These are phyloP conservation scores for Cettia cetti DNA, from an alignment of 2,113 vertebrate species.

Conservation along the genomic window DNA sequence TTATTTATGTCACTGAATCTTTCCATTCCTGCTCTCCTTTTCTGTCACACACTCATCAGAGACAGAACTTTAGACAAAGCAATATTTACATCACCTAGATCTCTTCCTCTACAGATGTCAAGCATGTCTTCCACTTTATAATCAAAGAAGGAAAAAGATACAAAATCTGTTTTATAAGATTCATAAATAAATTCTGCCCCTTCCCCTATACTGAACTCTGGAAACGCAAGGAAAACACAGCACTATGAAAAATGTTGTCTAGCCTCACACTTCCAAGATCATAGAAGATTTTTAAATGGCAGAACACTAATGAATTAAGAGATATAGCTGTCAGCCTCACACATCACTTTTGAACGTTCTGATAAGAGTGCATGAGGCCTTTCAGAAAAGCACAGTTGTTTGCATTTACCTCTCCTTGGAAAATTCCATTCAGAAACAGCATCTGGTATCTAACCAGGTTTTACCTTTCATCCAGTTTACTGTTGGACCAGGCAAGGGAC, in stretches of 20 bases:
- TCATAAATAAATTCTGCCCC: neutral
- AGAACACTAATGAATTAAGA: neutral
- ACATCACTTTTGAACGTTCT: neutral
- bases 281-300: neutral
- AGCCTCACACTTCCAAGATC: neutral
- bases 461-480: constrained; percentile 11
- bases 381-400: neutral
- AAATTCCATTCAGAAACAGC: neutral
- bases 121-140: neutral
- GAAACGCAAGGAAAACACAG: neutral
- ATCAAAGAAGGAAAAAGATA: neutral
- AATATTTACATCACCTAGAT: neutral
- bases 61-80: neutral
- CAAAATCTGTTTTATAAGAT: neutral
- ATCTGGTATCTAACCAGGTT: constrained; percentile 11
- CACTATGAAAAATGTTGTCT: neutral
- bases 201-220: neutral
- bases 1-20: neutral
- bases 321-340: neutral
- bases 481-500: neutral
- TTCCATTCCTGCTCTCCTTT: neutral
- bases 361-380: neutral
- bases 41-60: neutral
- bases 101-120: neutral
- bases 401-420: neutral